phyloP scores from a whole-genome alignment of 2,797 vertebrate species.

The Sebastes miniatus region DNA sequence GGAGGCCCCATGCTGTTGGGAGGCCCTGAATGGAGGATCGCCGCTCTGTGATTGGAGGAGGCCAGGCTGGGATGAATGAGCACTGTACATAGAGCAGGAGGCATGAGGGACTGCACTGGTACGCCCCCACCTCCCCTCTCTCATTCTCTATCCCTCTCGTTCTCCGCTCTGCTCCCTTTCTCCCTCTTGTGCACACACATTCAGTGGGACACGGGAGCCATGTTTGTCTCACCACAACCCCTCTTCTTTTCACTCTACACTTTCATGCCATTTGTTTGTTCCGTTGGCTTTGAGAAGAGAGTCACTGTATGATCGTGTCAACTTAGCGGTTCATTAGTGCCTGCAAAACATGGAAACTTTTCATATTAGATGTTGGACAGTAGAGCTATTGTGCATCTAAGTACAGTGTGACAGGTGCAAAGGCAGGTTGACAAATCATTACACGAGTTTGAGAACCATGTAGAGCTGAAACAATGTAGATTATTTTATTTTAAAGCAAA shows the following conservation, averaged over 20 bases:
- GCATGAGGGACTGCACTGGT: slow-evolving; percentile 45
- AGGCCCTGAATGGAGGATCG: slow-evolving; percentile 49
- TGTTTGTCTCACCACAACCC: slow-evolving; percentile 24
- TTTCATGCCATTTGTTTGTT: slow-evolving; percentile 3
- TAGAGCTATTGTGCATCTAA: not conserved
- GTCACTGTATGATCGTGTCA: not conserved
- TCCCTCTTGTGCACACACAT: not conserved
- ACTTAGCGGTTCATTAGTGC: not conserved
- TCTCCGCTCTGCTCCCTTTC: slow-evolving; percentile 14
- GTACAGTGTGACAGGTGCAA: not conserved
- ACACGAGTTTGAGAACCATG: not conserved
- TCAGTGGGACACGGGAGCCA: not conserved
- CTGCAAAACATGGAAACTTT: not conserved
- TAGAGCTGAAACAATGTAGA: not conserved
- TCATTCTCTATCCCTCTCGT: slow-evolving; percentile 10
- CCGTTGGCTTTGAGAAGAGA: not conserved
- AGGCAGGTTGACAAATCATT: not conserved
- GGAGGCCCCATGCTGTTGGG: slow-evolving; percentile 71
- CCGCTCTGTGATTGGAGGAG: slow-evolving; percentile 66
- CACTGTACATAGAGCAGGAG: slow-evolving; percentile 69
- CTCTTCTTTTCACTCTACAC: not conserved
- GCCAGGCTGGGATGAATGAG: slow-evolving; percentile 67
- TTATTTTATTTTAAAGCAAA: not conserved
- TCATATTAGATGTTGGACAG: not conserved
- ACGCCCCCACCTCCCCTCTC: not conserved